Evolutionary conservation across 1,140 invertebrate genomes (phyloP), one percentile per base, ranked within the genome.

Genomic region (Latrodectus geometricus): DNA sequence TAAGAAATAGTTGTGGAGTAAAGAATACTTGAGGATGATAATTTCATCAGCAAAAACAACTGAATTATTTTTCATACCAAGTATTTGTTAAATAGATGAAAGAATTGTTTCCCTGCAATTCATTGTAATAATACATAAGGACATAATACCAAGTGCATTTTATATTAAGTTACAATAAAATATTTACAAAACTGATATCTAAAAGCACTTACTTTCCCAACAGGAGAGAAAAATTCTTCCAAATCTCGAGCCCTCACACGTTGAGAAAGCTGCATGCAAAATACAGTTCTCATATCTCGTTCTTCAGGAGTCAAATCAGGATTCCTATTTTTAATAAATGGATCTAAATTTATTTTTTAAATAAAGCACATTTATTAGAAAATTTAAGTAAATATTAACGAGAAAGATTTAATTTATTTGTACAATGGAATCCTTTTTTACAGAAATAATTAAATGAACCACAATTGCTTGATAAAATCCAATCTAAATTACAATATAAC

Each of bases 141-240:
- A 35, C 35, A 35, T 5, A 35, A 35, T 35, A 35, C 2, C 5
- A 35, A 35, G 5, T 35, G 2, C 35, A 35, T 35, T 35, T 35
- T 5, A 35, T 35, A 35, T 5, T 35, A 35, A 35, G 35, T 1
- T 35, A 35, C 35, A 35, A 3, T 35, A 35, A 35, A 35, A 35
- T 35, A 35, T 35, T 35, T 35, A 35, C 1, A 35, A 35, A 35
- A 35, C 17, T 12, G 49, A 50, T 69, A 9, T 23, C 14, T 48
- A 20, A 35, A 15, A 61, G 0, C 8, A 2, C 8, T 86, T 89
- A 99, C 98, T 93, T 99, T 99, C 66, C 99, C 99, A 85, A 99
- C 98, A 81, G 97, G 96, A 5, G 97, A 98, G 91, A 99, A 99
- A 91, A 99, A 99, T 91, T 99, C 98, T 92, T 99, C 98, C 54